Conservation (phyloP, 2,113 vertebrate species). For the Tachysurus vachellii region DNA sequence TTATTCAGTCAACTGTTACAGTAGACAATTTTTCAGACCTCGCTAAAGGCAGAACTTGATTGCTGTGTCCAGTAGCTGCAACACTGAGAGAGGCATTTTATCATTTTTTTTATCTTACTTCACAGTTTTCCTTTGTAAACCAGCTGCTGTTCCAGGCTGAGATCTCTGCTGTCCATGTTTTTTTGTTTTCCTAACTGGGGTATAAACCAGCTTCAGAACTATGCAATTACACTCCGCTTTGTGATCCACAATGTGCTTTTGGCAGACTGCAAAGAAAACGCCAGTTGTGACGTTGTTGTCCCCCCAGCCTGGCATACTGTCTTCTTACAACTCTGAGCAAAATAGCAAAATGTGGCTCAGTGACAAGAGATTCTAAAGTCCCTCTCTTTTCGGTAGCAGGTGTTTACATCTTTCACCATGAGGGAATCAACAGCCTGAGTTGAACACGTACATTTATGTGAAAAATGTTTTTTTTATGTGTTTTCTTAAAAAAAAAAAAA, state of each 20-base stretch:
- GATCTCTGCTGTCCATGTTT: constrained; percentile 61
- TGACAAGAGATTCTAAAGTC: constrained; percentile 60
- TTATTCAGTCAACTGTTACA: constrained; percentile 91
- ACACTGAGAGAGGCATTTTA: constrained; percentile 85
- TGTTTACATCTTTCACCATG: constrained; percentile 74
- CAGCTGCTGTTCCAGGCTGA: constrained; percentile 82
- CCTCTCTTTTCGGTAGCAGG: constrained; percentile 67
- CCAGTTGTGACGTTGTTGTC: constrained; percentile 38
- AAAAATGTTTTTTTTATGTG: constrained; percentile 65
- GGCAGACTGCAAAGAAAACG: constrained; percentile 66
- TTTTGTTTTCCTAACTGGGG: constrained; percentile 21
- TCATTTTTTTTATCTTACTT: constrained; percentile 66
- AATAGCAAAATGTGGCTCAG: constrained; percentile 46
- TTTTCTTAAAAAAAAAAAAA: constrained; percentile 66
- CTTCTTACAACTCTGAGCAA: constrained; percentile 54
- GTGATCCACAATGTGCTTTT: constrained; percentile 81
- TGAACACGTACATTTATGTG: constrained; percentile 73
- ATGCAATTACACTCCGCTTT: constrained; percentile 69
- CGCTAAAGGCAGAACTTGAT: constrained; percentile 78
- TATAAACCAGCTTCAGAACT: constrained; percentile 52
- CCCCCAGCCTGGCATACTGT: constrained; percentile 26
- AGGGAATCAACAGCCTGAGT: constrained; percentile 75
- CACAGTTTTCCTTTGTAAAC: constrained; percentile 89
- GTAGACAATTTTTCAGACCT: constrained; percentile 83
- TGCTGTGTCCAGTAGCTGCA: constrained; percentile 80